Evolutionary conservation across 2,888 invertebrate genomes (phyloP), one percentile per base, ranked within the genome.

Genomic region (Agapetus fuscipes): DNA sequence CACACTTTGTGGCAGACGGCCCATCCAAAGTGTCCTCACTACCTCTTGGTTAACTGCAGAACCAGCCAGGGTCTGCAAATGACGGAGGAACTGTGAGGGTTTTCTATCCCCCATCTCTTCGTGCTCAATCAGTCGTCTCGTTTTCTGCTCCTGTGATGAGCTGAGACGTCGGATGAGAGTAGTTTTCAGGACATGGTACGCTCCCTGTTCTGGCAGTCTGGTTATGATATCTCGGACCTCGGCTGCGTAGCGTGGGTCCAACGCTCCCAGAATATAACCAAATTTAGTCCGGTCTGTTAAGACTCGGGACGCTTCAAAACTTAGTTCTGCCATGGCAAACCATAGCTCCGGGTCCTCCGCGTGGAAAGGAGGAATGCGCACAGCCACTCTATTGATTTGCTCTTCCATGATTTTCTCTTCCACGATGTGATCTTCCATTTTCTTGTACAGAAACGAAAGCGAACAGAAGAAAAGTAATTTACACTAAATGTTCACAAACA

Each of bases 71-170:
- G 30, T 14, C 0, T 30, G 37, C 0, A 55, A 36, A 11, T 51
- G 48, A 1, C 51, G 48, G 5, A 54, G 33, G 26, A 53, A 53
- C 33, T 54, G 52, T 1, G 52, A 51, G 5, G 54, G 52, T 27
- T 42, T 50, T n/a, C 50, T 30, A 37, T 50, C 46, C 1, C 43
- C 24, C n/a, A n/a, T n/a, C n/a, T 36, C 32, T 15, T 45, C 48
- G 2, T 24, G 20, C 17, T 50, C 49, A 1, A 51, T 40, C 3
- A 50, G 43, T 10, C 39, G 40, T 3, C 42, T 39, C 2, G 48
- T 45, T 10, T 43, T 42, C 16, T 46, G 33, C 5, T 45, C 45
- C 28, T 45, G 45, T 0, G 50, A 49, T 1, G 40, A 3, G 5
- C 48, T 39, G 3, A 50, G 38, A 3, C 51, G 41, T 1, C 34